Percentiles rank a stretch among this genome's conserved stretches.
These are phyloP conservation scores for Gnathonemus longibarbis DNA, from an alignment of 2,113 vertebrate species.

Conservation along the genomic window DNA sequence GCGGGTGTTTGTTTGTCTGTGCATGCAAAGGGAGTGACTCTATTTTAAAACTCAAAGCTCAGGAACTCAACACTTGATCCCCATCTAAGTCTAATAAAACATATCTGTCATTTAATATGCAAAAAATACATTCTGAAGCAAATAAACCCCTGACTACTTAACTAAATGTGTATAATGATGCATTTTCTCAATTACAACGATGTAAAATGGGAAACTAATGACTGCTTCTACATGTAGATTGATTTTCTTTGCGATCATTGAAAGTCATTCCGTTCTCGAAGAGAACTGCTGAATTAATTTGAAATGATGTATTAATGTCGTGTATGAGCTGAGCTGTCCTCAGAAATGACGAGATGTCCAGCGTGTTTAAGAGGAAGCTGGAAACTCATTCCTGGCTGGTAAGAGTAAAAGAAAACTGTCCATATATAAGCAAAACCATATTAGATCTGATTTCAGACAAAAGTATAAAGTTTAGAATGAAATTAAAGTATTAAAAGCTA, in stretches of 20 bases:
- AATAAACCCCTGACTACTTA: conserved; percentile 11
- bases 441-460: neutral
- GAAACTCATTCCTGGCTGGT: neutral
- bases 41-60: neutral
- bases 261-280: neutral
- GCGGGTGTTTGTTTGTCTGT: conserved; percentile 17
- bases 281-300: neutral
- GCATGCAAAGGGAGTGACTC: conserved; percentile 10
- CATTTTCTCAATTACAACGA: conserved; percentile 1
- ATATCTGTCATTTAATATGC: neutral
- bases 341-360: neutral
- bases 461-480: neutral
- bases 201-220: conserved; percentile 9
- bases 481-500: neutral
- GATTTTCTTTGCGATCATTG: neutral
- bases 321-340: neutral
- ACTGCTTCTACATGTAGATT: neutral
- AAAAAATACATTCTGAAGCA: neutral
- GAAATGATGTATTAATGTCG: neutral
- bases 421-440: neutral
- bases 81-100: neutral
- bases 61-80: neutral
- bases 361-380: neutral
- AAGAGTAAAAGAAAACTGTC: neutral
- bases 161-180: neutral